phyloP scores from a whole-genome alignment of 2,113 vertebrate species.

The Urocynchramus pylzowi region DNA sequence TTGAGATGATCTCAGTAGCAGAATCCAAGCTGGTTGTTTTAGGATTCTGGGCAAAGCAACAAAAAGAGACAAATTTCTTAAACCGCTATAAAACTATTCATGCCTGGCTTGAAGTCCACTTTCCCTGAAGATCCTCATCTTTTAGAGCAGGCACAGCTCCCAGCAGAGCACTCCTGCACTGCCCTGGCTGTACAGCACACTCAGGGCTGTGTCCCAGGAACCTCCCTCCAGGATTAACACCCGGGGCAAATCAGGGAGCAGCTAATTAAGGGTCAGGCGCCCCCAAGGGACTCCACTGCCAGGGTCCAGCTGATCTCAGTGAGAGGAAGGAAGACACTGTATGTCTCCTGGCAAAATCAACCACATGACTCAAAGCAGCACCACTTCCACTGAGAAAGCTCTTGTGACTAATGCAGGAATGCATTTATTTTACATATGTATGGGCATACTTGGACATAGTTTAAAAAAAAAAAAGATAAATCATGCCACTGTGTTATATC shows the following conservation, averaged over 20 bases:
- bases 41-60: background rate
- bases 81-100: background rate
- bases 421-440: background rate
- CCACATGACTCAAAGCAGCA: background rate
- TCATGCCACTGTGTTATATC: background rate
- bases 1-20: background rate
- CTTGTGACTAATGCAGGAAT: background rate
- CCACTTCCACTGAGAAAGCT: background rate
- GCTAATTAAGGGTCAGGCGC: background rate
- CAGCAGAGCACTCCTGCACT: background rate
- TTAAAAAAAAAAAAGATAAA: background rate
- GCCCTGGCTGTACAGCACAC: fast-evolving
- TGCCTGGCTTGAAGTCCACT: background rate
- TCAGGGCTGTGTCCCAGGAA: background rate
- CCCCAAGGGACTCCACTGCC: background rate
- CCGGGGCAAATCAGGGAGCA: background rate
- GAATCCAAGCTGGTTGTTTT: background rate
- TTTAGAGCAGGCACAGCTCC: background rate
- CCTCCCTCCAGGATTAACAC: background rate
- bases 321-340: background rate
- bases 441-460: background rate
- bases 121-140: background rate
- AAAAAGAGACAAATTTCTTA: background rate
- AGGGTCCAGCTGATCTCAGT: background rate
- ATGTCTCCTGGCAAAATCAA: background rate